Evolutionary conservation across 2,113 vertebrate genomes (phyloP).

Genomic region (Orcinus orca): DNA sequence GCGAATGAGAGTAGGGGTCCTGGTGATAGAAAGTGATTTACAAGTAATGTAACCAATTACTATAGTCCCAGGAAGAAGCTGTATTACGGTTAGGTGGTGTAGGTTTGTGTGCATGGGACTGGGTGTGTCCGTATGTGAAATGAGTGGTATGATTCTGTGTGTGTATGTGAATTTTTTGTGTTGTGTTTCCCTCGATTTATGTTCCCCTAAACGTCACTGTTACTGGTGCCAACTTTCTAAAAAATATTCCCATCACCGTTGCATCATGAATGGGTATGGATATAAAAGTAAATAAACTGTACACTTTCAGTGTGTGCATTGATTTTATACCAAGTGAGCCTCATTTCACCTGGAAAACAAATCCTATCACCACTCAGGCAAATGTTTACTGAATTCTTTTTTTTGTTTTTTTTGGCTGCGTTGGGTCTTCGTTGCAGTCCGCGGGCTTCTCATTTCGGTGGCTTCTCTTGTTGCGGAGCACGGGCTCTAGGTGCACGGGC

Average conservation of each 20-base stretch:
- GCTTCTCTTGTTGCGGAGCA: neutral
- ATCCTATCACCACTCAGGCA: neutral
- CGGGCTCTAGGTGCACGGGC: neutral
- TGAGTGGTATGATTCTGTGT: neutral
- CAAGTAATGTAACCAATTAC: neutral
- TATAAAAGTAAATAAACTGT: neutral
- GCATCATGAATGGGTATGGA: neutral
- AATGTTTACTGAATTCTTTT: neutral
- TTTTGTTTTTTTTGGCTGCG: neutral
- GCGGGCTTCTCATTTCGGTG: fast-evolving
- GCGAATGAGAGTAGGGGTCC: neutral
- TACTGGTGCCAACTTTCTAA: neutral
- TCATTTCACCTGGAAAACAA: neutral
- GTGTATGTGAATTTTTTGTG: neutral
- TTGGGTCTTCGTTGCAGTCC: neutral
- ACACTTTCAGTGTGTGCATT: neutral
- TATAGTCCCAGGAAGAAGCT: neutral
- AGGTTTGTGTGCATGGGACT: neutral
- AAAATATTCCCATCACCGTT: neutral
- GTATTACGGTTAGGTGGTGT: neutral
- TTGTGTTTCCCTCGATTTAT: neutral
- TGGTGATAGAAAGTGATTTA: neutral
- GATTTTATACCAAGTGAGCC: neutral
- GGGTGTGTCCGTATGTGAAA: neutral
- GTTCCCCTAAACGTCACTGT: neutral